phyloP scores from a whole-genome alignment of 2,888 invertebrate species.

The Phytoseiulus persimilis region DNA sequence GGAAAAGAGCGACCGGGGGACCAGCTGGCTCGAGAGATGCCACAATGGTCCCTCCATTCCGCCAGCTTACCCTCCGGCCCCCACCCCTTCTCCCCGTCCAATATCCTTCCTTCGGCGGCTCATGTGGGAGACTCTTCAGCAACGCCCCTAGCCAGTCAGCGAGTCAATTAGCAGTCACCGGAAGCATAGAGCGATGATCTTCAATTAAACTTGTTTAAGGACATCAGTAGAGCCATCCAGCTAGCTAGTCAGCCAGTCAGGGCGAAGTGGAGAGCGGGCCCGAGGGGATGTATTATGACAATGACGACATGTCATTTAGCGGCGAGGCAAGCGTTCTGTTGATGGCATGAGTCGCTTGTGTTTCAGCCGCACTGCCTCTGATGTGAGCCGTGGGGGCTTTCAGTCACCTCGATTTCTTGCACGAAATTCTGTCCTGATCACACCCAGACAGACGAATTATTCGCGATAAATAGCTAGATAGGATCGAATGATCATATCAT shows the following conservation, averaged over 20 bases:
- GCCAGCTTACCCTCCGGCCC: neutral
- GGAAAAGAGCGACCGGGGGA: neutral
- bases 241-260: neutral
- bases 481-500: too few relatives aligned
- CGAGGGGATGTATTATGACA: neutral
- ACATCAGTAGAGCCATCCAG: neutral
- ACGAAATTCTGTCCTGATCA: too few relatives aligned
- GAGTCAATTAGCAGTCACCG: neutral
- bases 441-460: too few relatives aligned
- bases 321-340: neutral
- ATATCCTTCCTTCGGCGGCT: too few relatives aligned
- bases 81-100: neutral
- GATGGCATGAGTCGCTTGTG: neutral
- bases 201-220: constrained; percentile 5
- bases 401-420: neutral
- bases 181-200: neutral
- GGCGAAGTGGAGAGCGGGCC: neutral
- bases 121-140: neutral
- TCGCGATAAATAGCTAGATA: too few relatives aligned
- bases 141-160: neutral
- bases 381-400: neutral
- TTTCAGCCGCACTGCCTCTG: neutral
- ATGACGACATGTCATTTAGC: neutral
- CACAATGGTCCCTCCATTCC: neutral
- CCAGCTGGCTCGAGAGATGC: neutral